These are phyloP conservation scores for Lamellibrachia satsuma DNA, from an alignment of 2,888 invertebrate species.

Conservation along the genomic window DNA sequence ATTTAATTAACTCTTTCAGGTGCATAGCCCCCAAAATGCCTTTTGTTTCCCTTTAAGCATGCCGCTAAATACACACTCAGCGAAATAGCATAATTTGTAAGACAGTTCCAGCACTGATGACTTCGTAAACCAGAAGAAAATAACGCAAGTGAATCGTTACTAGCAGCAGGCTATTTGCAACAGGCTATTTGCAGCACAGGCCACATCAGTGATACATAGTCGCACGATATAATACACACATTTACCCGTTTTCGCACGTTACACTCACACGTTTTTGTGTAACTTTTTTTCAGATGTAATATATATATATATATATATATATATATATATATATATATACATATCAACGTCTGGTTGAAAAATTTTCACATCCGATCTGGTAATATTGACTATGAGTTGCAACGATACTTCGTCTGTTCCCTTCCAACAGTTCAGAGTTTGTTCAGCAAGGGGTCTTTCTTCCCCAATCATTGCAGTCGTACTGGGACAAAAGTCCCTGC, in stretches of 20 bases:
- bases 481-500: not conserved
- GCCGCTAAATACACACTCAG: not conserved
- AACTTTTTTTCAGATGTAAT: not conserved
- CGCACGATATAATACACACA: not conserved
- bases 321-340: not conserved
- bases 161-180: not conserved
- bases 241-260: not conserved
- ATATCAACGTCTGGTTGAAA: not conserved
- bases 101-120: not conserved
- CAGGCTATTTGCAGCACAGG: not conserved
- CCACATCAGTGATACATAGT: not conserved
- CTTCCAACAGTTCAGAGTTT: too few relatives aligned
- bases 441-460: not conserved
- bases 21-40: too few relatives aligned
- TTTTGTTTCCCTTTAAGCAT: not conserved
- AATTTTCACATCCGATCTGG: not conserved
- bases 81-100: not conserved
- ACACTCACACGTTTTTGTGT: not conserved
- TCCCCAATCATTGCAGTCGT: not conserved
- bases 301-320: not conserved
- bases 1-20: too few relatives aligned
- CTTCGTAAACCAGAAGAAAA: constrained; percentile 10
- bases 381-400: not conserved
- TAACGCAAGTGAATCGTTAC: not conserved
- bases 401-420: too few relatives aligned